Percentiles rank a stretch among this genome's conserved stretches.
phyloP scores from a whole-genome alignment of 2,888 invertebrate genomes.

The Zygogramma bicolorata region DNA sequence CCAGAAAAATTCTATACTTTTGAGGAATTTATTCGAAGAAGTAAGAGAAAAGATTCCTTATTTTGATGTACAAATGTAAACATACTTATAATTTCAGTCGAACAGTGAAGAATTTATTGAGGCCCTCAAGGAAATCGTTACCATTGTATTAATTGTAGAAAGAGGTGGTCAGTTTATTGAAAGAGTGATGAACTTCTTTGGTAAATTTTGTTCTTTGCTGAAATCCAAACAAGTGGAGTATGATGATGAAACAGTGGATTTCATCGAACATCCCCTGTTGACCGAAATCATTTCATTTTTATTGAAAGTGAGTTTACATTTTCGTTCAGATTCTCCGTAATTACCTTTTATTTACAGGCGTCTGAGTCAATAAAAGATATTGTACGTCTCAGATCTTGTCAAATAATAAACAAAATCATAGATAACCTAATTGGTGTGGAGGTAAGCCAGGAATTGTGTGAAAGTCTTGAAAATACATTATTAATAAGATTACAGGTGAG shows the following conservation, averaged over 20 bases:
- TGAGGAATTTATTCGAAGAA: slow-evolving; percentile 73
- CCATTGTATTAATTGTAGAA: slow-evolving; percentile 19
- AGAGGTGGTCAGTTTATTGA: slow-evolving; percentile 25
- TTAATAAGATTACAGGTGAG: slow-evolving; percentile 71
- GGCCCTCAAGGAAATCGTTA: slow-evolving; percentile 25
- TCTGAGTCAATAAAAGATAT: slow-evolving; percentile 69
- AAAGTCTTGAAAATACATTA: slow-evolving; percentile 79
- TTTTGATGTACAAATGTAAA: background rate
- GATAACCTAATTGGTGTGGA: slow-evolving; percentile 77
- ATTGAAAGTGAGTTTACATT: slow-evolving; percentile 68
- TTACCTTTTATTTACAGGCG: slow-evolving; percentile 54
- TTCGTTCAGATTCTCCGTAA: slow-evolving; percentile 15
- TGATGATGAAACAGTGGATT: slow-evolving; percentile 61
- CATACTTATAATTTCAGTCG: slow-evolving; percentile 33
- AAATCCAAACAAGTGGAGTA: slow-evolving; percentile 51
- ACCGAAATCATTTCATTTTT: slow-evolving; percentile 74
- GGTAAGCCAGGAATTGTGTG: slow-evolving; percentile 82
- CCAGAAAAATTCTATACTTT: slow-evolving; percentile 73
- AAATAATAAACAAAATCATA: slow-evolving; percentile 81
- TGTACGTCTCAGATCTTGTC: slow-evolving; percentile 81
- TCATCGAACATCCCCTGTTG: slow-evolving; percentile 67
- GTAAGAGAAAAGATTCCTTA: slow-evolving; percentile 64
- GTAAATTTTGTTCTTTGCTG: slow-evolving; percentile 42
- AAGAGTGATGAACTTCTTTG: slow-evolving; percentile 32
- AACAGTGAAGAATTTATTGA: slow-evolving; percentile 28